Percentiles rank a stretch among this genome's conserved stretches.
These are phyloP conservation scores for Bombyx mori DNA, from an alignment of 1,140 invertebrate species.

Conservation along the genomic window DNA sequence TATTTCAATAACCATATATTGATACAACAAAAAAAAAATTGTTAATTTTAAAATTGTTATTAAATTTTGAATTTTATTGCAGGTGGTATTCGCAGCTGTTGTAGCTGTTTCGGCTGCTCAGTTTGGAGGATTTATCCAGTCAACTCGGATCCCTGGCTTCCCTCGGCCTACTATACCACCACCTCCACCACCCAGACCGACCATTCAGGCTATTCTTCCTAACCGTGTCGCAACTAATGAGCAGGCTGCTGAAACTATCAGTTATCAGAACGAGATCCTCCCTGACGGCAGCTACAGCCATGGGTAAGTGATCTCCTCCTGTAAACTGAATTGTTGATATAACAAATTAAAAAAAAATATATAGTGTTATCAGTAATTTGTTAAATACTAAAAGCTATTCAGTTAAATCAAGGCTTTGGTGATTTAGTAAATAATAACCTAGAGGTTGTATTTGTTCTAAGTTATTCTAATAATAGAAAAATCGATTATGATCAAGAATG, in stretches of 20 bases:
- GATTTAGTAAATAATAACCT: no score
- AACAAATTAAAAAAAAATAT: no score
- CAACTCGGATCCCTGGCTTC: conserved; percentile 18
- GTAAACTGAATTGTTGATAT: no score
- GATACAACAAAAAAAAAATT: conserved; percentile 7
- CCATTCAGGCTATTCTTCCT: no score
- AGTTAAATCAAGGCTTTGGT: no score
- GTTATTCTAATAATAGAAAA: no score
- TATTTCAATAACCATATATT: conserved; percentile 8
- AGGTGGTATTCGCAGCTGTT: conserved; percentile 46
- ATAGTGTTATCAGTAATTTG: no score
- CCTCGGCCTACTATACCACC: neutral
- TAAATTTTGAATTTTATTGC: conserved; percentile 22
- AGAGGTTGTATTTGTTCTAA: no score
- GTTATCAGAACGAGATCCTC: conserved; percentile 39
- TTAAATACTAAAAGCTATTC: no score
- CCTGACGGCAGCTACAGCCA: conserved; percentile 47
- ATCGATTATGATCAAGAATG: no score
- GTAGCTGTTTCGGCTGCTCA: conserved; percentile 40
- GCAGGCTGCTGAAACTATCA: conserved; percentile 33
- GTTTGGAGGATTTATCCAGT: conserved; percentile 6
- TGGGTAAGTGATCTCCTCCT: conserved; percentile 30
- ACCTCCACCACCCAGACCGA: conserved; percentile 2
- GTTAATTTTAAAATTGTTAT: conserved; percentile 10
- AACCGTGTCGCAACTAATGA: conserved; percentile 14